These are phyloP conservation scores for Cochlearius cochlearius DNA, from an alignment of 2,113 vertebrate genomes.

Conservation along the genomic window DNA sequence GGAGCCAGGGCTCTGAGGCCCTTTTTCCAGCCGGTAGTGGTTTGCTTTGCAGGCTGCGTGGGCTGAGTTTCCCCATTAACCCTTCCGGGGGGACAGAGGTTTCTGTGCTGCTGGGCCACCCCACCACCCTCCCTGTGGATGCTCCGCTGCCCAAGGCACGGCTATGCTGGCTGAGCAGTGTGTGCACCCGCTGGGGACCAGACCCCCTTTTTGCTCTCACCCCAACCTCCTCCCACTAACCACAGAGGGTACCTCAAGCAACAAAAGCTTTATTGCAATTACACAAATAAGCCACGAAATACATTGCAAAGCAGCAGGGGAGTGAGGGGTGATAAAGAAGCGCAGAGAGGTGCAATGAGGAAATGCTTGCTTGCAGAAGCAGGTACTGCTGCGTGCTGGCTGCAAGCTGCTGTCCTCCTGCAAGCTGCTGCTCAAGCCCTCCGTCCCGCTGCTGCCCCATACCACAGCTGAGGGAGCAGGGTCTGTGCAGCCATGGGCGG, in stretches of 20 bases:
- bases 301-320: neutral
- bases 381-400: neutral
- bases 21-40: neutral
- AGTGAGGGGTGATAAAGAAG: neutral
- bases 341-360: neutral
- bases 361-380: neutral
- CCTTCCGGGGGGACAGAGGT: neutral
- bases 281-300: neutral
- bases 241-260: neutral
- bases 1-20: slow-evolving; percentile 34
- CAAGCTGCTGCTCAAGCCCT: neutral
- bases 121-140: too few species aligned
- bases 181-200: neutral
- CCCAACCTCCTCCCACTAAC: neutral
- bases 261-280: slow-evolving; percentile 41
- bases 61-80: neutral
- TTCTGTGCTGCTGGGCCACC: fast-evolving
- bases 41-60: neutral
- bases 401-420: neutral
- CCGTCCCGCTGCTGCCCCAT: fast-evolving
- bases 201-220: neutral
- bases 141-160: fast-evolving
- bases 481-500: neutral
- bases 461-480: neutral
- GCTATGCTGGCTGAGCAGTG: neutral